Base-by-base conservation (phyloP, 2,113 vertebrate genomes). In the Urocolius indicus region DNA sequence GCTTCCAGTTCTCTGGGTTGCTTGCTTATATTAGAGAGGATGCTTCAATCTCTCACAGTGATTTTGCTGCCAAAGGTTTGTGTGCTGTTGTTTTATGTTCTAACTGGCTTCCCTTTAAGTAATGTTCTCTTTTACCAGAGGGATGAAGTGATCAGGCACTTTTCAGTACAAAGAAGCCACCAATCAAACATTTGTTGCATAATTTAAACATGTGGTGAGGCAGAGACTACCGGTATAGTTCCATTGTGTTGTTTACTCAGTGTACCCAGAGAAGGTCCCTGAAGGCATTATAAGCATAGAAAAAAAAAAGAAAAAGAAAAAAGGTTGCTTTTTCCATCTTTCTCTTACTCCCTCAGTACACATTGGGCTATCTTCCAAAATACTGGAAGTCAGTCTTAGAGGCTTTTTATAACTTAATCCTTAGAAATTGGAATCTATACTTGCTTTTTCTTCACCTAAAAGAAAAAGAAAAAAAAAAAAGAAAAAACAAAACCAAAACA, bases 111-210 rank as follows among this genome's bases (percentile, higher is more conserved):
- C 84, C 58, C 86, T 94, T 88, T 94, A 85, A 96, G 72, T 74
- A 71, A 49, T 26, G 51, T 43, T 95, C 69, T 71, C 76, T 67
- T 95, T 89, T 85, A 89, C 79, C 81, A 94, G 38, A 30, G 72
- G 54, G 75, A 92, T 74, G 71, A 95, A 95, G 49, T 27, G 65
- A 95, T 94, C 34, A 38, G 84, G 79, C 45, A 89, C 59, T 91
- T 96, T 93, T 96, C 79, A 90, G 83, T 45, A 77, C 67, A 91
- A 95, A 96, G 76, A 94, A 96, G 65, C 49, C 76, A 97, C 87
- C 89, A 85, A 84, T 87, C 76, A 95, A 94, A 77, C 55, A 93
- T 89, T 87, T 89, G 89, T 69, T 97, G 87, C 88, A 96, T 96
- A 94, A 97, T 95, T 97, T 93, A 96, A 93, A 93, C 48, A 16